Conservation (phyloP, 2,797 vertebrate genomes). For the Aphelocoma californica region DNA sequence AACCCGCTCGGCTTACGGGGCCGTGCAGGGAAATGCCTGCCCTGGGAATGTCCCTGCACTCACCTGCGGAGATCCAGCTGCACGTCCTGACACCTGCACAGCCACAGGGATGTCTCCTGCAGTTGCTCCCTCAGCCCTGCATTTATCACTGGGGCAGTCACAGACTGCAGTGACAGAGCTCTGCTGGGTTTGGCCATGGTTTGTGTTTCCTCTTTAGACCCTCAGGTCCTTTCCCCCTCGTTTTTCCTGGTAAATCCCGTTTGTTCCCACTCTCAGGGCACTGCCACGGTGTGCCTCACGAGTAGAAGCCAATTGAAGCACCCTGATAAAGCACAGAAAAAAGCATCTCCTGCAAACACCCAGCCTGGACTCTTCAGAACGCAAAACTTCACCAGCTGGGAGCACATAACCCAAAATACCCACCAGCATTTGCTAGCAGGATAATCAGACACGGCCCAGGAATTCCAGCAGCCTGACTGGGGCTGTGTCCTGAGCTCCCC, state of each 20-base stretch:
- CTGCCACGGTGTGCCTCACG: accelerated
- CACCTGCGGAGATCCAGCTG: neutral
- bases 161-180: neutral
- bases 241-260: neutral
- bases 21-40: neutral
- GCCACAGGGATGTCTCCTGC: neutral
- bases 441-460: neutral
- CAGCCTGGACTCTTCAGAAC: neutral
- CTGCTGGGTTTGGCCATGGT: neutral
- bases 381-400: neutral
- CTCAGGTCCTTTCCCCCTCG: neutral
- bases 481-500: neutral
- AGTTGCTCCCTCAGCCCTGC: neutral
- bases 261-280: neutral
- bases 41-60: neutral
- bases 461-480: neutral
- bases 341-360: neutral
- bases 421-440: neutral
- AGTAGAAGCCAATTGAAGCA: neutral
- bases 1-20: neutral
- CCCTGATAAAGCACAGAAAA: neutral
- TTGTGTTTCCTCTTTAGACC: neutral
- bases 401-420: neutral
- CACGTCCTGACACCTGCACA: accelerated
- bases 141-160: neutral